Conservation (phyloP, 2,113 vertebrate genomes). For the Aythya baeri region DNA sequence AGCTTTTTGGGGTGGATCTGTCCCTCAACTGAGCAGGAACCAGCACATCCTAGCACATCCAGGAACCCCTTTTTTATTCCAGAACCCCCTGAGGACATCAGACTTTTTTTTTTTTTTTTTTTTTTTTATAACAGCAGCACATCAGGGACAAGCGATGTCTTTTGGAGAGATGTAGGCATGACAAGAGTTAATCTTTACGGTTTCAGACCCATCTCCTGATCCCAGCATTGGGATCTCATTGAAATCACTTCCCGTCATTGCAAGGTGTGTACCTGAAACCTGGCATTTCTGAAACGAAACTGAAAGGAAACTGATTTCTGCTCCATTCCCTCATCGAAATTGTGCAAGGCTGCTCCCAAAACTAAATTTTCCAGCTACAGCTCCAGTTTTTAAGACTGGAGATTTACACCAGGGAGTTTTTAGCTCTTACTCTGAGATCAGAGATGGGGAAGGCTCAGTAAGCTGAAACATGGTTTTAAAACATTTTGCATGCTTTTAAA, state of each 20-base stretch:
- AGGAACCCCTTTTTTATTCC: too few species aligned
- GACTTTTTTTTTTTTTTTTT: too few species aligned
- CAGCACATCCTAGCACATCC: too few species aligned
- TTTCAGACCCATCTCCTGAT: not conserved
- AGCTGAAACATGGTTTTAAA: too few species aligned
- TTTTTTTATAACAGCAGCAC: not conserved
- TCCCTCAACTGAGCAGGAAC: too few species aligned
- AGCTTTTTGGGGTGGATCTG: not conserved
- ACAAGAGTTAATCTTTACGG: not conserved
- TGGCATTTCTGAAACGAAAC: accelerated
- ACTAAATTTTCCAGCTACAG: not conserved
- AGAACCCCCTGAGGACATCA: too few species aligned
- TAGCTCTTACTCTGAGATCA: not conserved
- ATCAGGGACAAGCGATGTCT: not conserved
- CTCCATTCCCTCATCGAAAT: too few species aligned
- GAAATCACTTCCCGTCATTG: accelerated
- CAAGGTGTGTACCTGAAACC: not conserved
- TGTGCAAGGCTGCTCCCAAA: not conserved
- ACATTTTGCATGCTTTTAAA: not conserved
- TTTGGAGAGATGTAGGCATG: not conserved
- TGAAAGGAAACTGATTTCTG: not conserved
- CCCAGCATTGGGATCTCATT: accelerated
- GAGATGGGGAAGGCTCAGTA: accelerated
- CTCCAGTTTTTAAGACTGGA: not conserved
- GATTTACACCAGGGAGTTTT: not conserved